phyloP scores from a whole-genome alignment of 2,888 invertebrate genomes.

The Tetrapedia diversipes region DNA sequence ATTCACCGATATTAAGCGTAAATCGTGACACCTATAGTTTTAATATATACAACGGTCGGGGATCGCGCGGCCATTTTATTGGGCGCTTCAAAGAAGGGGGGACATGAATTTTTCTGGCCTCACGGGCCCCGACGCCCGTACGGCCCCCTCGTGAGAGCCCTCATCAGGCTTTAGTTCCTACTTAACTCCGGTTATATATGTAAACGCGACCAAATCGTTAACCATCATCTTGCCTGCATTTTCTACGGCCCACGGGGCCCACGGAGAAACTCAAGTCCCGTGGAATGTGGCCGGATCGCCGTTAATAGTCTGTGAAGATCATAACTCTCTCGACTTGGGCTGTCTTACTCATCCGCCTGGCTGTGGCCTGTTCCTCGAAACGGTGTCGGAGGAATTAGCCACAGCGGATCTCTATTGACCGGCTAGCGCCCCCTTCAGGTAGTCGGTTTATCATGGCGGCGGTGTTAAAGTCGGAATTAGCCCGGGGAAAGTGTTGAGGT shows the following conservation, averaged over 20 bases:
- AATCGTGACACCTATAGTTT: slow-evolving; percentile 66
- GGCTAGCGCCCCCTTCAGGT: slow-evolving; percentile 7
- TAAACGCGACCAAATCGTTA: slow-evolving; percentile 71
- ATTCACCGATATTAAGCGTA: slow-evolving; percentile 55
- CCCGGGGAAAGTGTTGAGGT: not conserved
- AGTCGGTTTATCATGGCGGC: not conserved
- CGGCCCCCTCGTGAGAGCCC: slow-evolving; percentile 72
- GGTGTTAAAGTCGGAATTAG: not conserved
- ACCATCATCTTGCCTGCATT: slow-evolving; percentile 66
- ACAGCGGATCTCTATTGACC: slow-evolving; percentile 29
- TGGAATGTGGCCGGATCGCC: slow-evolving; percentile 69
- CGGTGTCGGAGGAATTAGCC: slow-evolving; percentile 32
- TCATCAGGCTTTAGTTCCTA: slow-evolving; percentile 72
- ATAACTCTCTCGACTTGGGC: slow-evolving; percentile 62
- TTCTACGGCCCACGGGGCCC: slow-evolving; percentile 53
- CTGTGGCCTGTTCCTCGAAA: slow-evolving; percentile 41
- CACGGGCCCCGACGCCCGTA: slow-evolving; percentile 22
- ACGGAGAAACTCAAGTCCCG: slow-evolving; percentile 61
- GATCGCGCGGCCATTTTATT: slow-evolving; percentile 61
- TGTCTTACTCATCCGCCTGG: slow-evolving; percentile 31
- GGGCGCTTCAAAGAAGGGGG: slow-evolving; percentile 53
- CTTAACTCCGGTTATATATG: slow-evolving; percentile 72
- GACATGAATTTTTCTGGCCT: slow-evolving; percentile 64
- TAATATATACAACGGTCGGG: slow-evolving; percentile 49
- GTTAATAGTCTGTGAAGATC: slow-evolving; percentile 68